A percentile compares a stretch with the other conserved stretches of the same genome.
phyloP scores from a whole-genome alignment of 2,888 invertebrate species.

The Hypena proboscidalis region DNA sequence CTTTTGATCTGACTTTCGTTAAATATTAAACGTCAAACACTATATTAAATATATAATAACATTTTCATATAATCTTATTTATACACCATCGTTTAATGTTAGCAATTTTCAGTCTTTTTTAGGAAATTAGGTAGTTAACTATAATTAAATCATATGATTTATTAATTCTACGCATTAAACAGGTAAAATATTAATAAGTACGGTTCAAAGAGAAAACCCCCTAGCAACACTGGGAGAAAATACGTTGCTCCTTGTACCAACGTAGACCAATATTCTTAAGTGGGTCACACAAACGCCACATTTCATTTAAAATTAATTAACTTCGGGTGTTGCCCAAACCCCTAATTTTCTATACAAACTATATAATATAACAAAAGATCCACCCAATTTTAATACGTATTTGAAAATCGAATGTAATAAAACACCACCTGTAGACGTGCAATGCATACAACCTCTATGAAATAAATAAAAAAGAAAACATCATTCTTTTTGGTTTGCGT shows the following conservation, averaged over 20 bases:
- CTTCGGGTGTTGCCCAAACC: not conserved
- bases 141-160: no score
- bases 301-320: slow-evolving; percentile 1
- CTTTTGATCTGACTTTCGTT: no score
- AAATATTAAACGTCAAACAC: no score
- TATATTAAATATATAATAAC: no score
- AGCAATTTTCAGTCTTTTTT: no score
- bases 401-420: not conserved
- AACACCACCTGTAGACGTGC: not conserved
- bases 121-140: no score
- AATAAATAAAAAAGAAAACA: not conserved
- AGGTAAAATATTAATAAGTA: no score
- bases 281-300: not conserved
- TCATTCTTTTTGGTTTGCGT: not conserved
- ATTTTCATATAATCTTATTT: no score
- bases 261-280: not conserved
- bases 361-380: not conserved
- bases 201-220: no score
- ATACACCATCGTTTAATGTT: no score
- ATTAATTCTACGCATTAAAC: no score
- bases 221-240: not conserved
- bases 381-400: not conserved
- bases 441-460: slow-evolving; percentile 1
- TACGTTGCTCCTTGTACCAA: not conserved
- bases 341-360: not conserved